These are phyloP conservation scores for Anadara kagoshimensis DNA, from an alignment of 1,140 invertebrate species.

Conservation along the genomic window DNA sequence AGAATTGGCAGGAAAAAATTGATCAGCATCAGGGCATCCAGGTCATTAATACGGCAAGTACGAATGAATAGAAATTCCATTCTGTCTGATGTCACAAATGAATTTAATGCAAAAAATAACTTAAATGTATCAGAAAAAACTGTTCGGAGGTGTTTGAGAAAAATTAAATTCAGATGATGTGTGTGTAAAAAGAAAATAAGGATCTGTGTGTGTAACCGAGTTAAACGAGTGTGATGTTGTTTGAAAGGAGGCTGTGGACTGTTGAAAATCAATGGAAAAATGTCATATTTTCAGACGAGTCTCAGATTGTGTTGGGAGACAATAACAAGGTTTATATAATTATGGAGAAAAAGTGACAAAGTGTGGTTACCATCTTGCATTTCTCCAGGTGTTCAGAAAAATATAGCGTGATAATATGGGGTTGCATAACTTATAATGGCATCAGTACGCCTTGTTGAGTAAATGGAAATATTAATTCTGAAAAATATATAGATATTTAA, in stretches of 20 bases:
- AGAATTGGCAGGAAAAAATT: slow-evolving; percentile 5
- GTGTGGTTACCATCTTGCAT: slow-evolving; percentile 5
- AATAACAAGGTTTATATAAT: not conserved
- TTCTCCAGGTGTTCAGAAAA: not conserved
- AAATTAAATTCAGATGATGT: slow-evolving; percentile 5
- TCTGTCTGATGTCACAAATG: not conserved
- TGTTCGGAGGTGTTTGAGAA: slow-evolving; percentile 8
- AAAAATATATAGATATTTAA: slow-evolving; percentile 1
- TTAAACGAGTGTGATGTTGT: slow-evolving; percentile 2
- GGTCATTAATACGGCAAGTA: not conserved
- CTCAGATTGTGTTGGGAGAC: slow-evolving; percentile 1
- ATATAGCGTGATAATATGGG: slow-evolving; percentile 26
- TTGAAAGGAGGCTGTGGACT: not conserved
- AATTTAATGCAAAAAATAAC: slow-evolving; percentile 13
- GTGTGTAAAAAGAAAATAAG: slow-evolving; percentile 15
- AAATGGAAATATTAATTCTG: slow-evolving; percentile 10
- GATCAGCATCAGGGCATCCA: not conserved
- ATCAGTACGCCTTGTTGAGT: slow-evolving; percentile 8
- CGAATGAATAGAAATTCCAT: not conserved
- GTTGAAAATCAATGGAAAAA: slow-evolving; percentile 12
- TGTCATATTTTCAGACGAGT: slow-evolving; percentile 11
- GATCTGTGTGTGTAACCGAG: not conserved
- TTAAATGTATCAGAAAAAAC: not conserved
- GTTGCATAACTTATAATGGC: slow-evolving; percentile 13
- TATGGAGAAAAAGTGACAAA: slow-evolving; percentile 17